Evolutionary conservation across 2,113 vertebrate genomes (phyloP).

Genomic region (Chloroceryle aenea): DNA sequence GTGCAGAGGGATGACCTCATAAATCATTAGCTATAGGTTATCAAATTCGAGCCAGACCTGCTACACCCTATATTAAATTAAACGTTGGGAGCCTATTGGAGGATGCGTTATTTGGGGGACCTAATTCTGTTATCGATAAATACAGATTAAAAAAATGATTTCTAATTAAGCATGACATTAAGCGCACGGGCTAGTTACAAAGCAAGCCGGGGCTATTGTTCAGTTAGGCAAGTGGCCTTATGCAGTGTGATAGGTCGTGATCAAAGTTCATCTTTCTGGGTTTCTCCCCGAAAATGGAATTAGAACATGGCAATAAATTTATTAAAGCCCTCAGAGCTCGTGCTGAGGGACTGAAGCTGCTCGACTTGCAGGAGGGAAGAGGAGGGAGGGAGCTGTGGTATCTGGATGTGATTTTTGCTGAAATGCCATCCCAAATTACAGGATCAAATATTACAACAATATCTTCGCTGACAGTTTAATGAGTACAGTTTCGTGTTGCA

Average conservation of each 20-base stretch:
- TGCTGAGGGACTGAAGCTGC: conserved; percentile 38
- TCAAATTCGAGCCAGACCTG: conserved; percentile 61
- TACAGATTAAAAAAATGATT: conserved; percentile 52
- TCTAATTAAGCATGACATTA: conserved; percentile 74
- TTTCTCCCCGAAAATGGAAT: conserved; percentile 69
- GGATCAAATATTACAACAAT: conserved; percentile 78
- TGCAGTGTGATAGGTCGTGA: conserved; percentile 42
- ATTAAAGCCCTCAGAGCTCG: conserved; percentile 56
- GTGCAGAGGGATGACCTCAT: conserved; percentile 73
- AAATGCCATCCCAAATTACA: conserved; percentile 82
- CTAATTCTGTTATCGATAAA: conserved; percentile 73
- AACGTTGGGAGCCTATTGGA: conserved; percentile 60
- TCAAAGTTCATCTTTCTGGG: conserved; percentile 57
- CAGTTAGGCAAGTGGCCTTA: conserved; percentile 55
- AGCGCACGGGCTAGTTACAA: conserved; percentile 45
- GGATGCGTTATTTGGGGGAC: conserved; percentile 54
- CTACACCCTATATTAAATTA: conserved; percentile 71
- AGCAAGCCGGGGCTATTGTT: conserved; percentile 60
- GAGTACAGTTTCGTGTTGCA: conserved; percentile 78
- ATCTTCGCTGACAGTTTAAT: conserved; percentile 84
- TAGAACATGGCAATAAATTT: conserved; percentile 69
- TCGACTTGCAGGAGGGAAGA: conserved; percentile 55
- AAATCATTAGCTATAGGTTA: conserved; percentile 75
- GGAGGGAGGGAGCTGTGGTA: conserved; percentile 50
- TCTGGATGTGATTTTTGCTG: conserved; percentile 81